These are phyloP conservation scores for Austrofundulus limnaeus DNA, from an alignment of 2,113 vertebrate species.

Conservation along the genomic window DNA sequence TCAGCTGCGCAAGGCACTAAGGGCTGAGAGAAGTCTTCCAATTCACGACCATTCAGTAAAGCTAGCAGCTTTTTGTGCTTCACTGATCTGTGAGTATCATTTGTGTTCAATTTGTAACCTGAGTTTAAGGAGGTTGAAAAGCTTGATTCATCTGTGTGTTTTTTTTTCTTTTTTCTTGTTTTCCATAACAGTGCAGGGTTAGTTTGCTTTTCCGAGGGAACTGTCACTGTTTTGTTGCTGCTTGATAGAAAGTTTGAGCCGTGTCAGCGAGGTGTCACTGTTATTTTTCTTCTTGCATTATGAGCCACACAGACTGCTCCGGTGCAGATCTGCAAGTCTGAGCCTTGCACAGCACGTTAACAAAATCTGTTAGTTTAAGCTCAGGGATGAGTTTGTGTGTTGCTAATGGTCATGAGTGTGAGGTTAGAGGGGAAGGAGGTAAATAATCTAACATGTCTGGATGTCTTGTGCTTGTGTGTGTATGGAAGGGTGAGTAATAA, in stretches of 20 bases:
- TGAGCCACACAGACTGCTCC: conserved; percentile 4
- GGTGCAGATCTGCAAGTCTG: conserved; percentile 2
- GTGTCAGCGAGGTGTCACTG: conserved; percentile 11
- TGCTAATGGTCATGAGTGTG: conserved; percentile 5
- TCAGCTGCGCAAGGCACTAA: conserved; percentile 72
- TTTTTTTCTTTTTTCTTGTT: not conserved
- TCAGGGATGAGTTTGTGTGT: not conserved
- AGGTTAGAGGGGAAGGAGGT: conserved; percentile 25
- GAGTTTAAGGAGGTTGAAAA: conserved; percentile 3
- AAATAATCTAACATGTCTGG: conserved; percentile 9
- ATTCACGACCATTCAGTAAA: conserved; percentile 60
- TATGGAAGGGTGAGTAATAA: not conserved
- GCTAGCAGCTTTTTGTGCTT: conserved; percentile 45
- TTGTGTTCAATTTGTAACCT: conserved; percentile 24
- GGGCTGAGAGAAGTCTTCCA: conserved; percentile 62
- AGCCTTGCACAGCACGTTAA: not conserved
- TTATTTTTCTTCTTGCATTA: conserved; percentile 14
- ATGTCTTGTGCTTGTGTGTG: not conserved
- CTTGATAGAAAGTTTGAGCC: conserved; percentile 8
- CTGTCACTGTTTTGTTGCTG: conserved; percentile 3
- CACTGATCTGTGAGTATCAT: conserved; percentile 75
- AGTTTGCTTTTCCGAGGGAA: conserved; percentile 4
- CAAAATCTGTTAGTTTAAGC: not conserved
- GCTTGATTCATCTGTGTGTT: not conserved
- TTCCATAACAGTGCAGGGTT: not conserved